A percentile compares a stretch with the other conserved stretches of the same genome.
phyloP scores from a whole-genome alignment of 2,113 vertebrate species.

The Benitochromis conjunctus region DNA sequence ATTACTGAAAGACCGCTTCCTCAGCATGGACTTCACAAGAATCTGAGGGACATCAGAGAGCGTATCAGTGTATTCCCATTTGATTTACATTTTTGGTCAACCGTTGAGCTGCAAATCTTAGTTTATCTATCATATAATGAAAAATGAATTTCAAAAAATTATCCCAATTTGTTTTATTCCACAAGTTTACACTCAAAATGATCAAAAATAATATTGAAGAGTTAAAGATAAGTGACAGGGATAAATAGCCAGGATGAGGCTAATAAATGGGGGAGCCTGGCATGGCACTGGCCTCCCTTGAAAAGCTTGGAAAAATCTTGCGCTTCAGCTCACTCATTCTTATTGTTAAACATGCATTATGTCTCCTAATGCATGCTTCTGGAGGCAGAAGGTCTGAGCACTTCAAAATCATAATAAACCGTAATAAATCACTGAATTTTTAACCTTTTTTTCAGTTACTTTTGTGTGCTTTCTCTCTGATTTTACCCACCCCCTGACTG shows the following conservation, averaged over 20 bases:
- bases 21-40: constrained; percentile 93
- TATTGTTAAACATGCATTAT: background rate
- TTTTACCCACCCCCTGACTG: background rate
- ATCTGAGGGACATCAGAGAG: constrained; percentile 74
- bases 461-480: background rate
- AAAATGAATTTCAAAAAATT: fast-evolving
- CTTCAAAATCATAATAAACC: background rate
- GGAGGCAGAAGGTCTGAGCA: background rate
- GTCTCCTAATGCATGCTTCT: background rate
- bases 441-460: background rate
- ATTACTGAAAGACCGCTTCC: constrained; percentile 94
- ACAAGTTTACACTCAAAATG: no score
- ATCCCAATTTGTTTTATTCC: background rate
- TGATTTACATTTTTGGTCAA: background rate
- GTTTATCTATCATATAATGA: background rate
- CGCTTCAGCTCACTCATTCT: background rate
- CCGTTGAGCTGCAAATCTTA: background rate
- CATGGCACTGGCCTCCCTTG: no score
- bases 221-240: no score
- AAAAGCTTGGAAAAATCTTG: background rate
- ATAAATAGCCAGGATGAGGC: background rate
- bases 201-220: no score
- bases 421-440: background rate
- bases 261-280: background rate
- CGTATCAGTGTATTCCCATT: background rate